Evolutionary conservation across 2,888 invertebrate genomes (phyloP).

Genomic region (Aphidius colemani): DNA sequence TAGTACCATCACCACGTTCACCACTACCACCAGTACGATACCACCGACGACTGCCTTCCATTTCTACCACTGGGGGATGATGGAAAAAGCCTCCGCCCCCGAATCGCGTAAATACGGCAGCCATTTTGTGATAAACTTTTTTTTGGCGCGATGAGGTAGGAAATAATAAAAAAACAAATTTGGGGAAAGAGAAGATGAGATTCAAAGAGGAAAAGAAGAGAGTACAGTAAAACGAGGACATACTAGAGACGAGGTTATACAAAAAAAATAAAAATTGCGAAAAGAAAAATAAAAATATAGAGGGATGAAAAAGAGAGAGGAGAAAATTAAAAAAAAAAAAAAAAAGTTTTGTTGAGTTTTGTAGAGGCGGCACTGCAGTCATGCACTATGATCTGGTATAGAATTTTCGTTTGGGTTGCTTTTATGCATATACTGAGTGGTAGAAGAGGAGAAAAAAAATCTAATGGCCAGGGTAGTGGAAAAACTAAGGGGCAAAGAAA

Average conservation of each 20-base stretch:
- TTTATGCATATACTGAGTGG: neutral
- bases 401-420: constrained; percentile 43
- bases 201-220: constrained; percentile 25
- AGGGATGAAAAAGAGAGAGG: constrained; percentile 10
- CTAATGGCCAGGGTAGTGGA: constrained; percentile 3
- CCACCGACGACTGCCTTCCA: constrained; percentile 16
- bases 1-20: constrained; percentile 23
- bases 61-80: constrained; percentile 32
- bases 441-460: constrained; percentile 3
- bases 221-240: constrained; percentile 12
- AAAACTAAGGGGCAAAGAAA: constrained; percentile 12
- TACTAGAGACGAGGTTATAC: constrained; percentile 30
- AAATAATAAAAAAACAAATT: constrained; percentile 24
- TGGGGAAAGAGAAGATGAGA: constrained; percentile 23
- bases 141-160: constrained; percentile 38
- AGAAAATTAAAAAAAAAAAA: constrained; percentile 14
- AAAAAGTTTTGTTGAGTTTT: constrained; percentile 54
- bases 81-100: constrained; percentile 51
- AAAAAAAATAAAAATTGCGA: constrained; percentile 28
- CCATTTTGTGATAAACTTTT: constrained; percentile 58
- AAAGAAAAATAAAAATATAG: neutral
- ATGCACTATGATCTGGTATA: constrained; percentile 40
- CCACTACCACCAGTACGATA: too few relatives aligned
- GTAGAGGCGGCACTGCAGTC: constrained; percentile 42
- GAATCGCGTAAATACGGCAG: constrained; percentile 60